phyloP scores from a whole-genome alignment of 2,113 vertebrate genomes.

The Mystacornis crossleyi region DNA sequence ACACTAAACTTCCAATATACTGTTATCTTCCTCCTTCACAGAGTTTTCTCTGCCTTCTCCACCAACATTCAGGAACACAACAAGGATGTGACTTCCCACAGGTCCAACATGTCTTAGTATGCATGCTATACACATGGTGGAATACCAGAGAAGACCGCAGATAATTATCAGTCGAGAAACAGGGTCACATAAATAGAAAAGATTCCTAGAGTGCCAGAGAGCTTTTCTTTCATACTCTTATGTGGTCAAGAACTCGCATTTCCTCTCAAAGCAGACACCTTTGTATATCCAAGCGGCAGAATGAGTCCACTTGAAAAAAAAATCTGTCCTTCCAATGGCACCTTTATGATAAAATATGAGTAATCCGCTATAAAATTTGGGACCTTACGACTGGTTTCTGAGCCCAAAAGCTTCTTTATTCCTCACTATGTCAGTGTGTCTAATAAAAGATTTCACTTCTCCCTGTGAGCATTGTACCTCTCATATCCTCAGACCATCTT shows the following conservation, averaged over 20 bases:
- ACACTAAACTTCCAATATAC: background rate
- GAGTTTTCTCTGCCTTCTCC: background rate
- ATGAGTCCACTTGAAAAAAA: background rate
- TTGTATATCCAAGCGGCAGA: background rate
- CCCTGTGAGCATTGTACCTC: background rate
- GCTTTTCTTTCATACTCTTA: background rate
- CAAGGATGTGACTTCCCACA: background rate
- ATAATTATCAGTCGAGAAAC: background rate
- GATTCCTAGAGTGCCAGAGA: background rate
- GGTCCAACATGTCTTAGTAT: background rate
- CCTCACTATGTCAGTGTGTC: background rate
- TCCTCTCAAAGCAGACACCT: background rate
- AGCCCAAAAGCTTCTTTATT: background rate
- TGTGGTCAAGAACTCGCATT: background rate
- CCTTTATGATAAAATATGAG: background rate
- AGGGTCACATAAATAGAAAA: background rate
- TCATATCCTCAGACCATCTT: background rate
- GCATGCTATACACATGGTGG: background rate
- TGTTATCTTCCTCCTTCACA: background rate
- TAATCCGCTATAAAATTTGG: background rate
- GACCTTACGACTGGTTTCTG: background rate
- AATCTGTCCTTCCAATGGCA: background rate
- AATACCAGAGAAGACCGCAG: background rate
- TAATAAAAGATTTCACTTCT: background rate
- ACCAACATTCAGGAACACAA: background rate